Base-by-base conservation (phyloP, 2,888 invertebrate species). In the Cotesia congregata region DNA sequence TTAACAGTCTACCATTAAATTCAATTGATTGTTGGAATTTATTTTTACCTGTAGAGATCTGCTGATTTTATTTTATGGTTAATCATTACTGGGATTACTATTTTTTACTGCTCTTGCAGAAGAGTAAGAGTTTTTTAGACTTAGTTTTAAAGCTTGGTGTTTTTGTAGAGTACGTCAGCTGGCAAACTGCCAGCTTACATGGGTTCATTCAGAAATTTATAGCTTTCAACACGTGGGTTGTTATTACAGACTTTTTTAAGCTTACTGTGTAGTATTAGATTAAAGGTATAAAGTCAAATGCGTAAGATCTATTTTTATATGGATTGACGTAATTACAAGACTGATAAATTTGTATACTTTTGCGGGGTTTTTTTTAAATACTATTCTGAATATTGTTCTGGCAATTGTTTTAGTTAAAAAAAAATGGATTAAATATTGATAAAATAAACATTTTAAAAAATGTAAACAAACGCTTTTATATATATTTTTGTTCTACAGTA, bases 131-230 rank as follows among this genome's bases (percentile, higher is more conserved):
- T 30, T 50, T 50, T 12, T 50, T 50, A 50, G 4, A 50, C 12
- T 50, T 30, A 30, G 30, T 12, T 50, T 50, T 50, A 50, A 50
- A 50, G 9, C 3, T 9, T 12, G 39, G n/a, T 38, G 72, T 62
- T 72, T 72, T 60, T 62, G 72, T 59, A 15, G 12, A 59, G 50
- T 50, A 30, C 17, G 59, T 50, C 50, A 65, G 20, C 30, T 65
- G 65, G 65, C 30, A 20, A 12, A 5, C 6, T 30, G 65, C 65
- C 65, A 65, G 65, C 38, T 65, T 65, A 12, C 30, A 30, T 38
- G 65, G 38, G 65, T 65, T 38, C 65, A 70, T 70, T 59, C 59
- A 70, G 38, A 65, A 65, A 65, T 65, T 65, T 65, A 65, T 65
- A 30, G 30, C 65, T 62, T 65, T 30, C 30, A 12, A 20, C 65